These are phyloP conservation scores for Hemitrygon akajei DNA, from an alignment of 2,797 vertebrate genomes.

Conservation along the genomic window DNA sequence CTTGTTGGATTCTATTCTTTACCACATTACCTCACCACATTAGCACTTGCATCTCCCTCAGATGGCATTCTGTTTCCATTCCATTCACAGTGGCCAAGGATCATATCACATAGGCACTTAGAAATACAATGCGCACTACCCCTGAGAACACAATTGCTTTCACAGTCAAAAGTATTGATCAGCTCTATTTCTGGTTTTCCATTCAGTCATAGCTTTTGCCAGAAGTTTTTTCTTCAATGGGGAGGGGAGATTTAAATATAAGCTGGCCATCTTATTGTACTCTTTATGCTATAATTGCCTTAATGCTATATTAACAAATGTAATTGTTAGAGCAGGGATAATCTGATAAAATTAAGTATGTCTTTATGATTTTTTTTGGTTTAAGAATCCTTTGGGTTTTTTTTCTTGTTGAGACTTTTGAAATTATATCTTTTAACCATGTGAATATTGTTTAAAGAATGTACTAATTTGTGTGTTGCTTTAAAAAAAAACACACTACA, in stretches of 20 bases:
- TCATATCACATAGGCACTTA: slow-evolving; percentile 83
- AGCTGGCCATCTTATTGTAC: not conserved
- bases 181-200: slow-evolving; percentile 86
- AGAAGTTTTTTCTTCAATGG: slow-evolving; percentile 50
- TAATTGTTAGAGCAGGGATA: no score
- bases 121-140: slow-evolving; percentile 78
- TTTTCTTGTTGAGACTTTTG: not conserved
- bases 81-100: slow-evolving; percentile 70
- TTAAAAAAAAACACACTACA: not conserved
- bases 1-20: slow-evolving; percentile 63
- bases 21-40: slow-evolving; percentile 65
- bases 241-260: slow-evolving; percentile 41
- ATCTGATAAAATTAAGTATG: not conserved
- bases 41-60: slow-evolving; percentile 57
- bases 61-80: slow-evolving; percentile 71
- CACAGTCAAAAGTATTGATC: slow-evolving; percentile 81
- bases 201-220: slow-evolving; percentile 53
- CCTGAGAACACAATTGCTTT: slow-evolving; percentile 77
- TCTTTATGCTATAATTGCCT: not conserved
- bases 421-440: not conserved
- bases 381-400: not conserved
- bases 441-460: not conserved
- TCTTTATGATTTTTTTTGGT: not conserved
- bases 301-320: not conserved
- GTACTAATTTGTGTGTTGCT: not conserved